Conservation (phyloP, 2,797 vertebrate species). For the Otolemur crassicaudatus region DNA sequence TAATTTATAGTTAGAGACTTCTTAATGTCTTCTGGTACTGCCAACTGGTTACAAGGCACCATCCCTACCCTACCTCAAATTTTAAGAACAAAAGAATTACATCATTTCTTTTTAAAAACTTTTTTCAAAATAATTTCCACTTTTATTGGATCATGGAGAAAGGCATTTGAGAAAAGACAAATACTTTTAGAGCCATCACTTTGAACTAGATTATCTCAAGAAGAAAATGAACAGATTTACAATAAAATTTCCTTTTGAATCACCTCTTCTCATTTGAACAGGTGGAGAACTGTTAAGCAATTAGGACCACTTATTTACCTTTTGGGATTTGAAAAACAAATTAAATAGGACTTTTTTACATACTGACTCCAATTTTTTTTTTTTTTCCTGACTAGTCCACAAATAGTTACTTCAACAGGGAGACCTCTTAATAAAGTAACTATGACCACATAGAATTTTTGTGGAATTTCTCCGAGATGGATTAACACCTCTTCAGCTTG, state of each 20-base stretch:
- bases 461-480: background rate
- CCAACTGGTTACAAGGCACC: background rate
- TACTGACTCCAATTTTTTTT: background rate
- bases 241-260: background rate
- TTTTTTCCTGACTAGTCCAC: background rate
- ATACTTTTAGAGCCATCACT: background rate
- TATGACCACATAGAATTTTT: background rate
- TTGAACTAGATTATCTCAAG: background rate
- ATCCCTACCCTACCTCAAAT: background rate
- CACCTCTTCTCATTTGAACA: background rate
- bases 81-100: background rate
- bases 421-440: background rate
- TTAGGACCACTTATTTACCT: background rate
- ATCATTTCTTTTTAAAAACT: background rate
- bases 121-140: background rate
- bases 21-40: background rate
- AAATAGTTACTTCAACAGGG: background rate
- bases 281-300: background rate
- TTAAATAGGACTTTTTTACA: background rate
- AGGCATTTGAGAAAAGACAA: background rate
- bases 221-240: background rate
- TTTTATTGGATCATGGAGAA: background rate
- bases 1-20: background rate
- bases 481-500: background rate
- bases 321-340: background rate